Base-by-base conservation (phyloP, 2,888 invertebrate species). In the Nomada hirtipes region DNA sequence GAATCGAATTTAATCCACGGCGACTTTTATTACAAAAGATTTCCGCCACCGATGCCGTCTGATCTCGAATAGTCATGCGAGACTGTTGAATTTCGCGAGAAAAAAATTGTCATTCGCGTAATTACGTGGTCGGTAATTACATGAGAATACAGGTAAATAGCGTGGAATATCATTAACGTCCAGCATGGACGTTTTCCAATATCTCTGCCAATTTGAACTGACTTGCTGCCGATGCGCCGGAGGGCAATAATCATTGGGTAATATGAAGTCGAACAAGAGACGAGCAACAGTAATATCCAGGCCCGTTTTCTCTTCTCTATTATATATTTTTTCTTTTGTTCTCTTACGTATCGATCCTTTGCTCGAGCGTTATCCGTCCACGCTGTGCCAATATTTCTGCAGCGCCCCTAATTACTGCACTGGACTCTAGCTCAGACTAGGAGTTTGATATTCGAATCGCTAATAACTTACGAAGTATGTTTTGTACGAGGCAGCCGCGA, bases 361-460 rank as follows among this genome's bases (percentile, higher is more conserved):
- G 13, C 63, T 44, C 47, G 59, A 23, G 42, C 29, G 61, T 75
- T 84, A 75, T 71, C 73, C 20, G 69, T 75, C 77, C 53, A 55
- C 67, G 64, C 64, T 67, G 79, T 42, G 76, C 57, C 77, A 70
- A 84, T 82, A 84, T 82, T 83, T 72, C 61, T 59, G 44, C 80
- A 44, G 36, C 23, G 11, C 11, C 67, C 47, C 59, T 53, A 44
- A 55, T 55, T 10, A 23, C 18, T 11, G 11, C 55, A 26, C 63
- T 47, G 53, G 47, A 47, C 23, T 73, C 69, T 70, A 55, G 76
- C 50, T 59, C 69, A 47, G 50, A 36, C 4, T 0, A 55, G 42
- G n/a, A 42, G 68, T 59, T 78, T 67, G 76, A 78, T 86, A 78
- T 80, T 86, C 85, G 83, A 84, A 84, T 85, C 55, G 77, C 64